Base-by-base conservation (phyloP, 2,888 invertebrate species). In the Pachydiplax longipennis region DNA sequence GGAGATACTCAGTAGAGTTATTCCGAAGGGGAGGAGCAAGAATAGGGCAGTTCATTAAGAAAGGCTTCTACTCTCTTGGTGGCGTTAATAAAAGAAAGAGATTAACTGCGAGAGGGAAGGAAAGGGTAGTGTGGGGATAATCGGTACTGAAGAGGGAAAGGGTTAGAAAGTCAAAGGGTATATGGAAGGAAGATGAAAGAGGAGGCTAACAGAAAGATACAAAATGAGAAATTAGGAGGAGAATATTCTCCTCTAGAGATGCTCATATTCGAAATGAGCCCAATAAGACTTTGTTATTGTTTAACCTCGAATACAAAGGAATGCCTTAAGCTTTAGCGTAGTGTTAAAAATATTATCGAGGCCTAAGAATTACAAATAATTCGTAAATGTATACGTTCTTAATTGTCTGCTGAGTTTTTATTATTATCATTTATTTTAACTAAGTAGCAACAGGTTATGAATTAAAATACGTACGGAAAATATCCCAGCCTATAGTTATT, bases 1-100 rank as follows among this genome's bases (percentile, higher is more conserved):
- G 25, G 81, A 18, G 81, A 37, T 35, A 40, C 22, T 6, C 13
- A 37, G 37, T 15, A 37, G 18, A 81, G n/a, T 13, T 10, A 40
- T 22, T 37, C 13, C 3, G 10, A 40, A 22, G 37, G 81, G 44
- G 0, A 31, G 40, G 35, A 35, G 61, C 44, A 35, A 53, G 31
- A 35, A 83, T 25, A 53, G 25, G 83, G 53, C 6, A 35, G 87
- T 87, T 87, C 87, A 87, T 87, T 87, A 87, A 61, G 87, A 37
- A 48, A 31, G 35, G 61, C 87, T 87, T 61, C 58, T 83, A 83
- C 58, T 35, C 61, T 61, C 87, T 87, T 61, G 58, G 37, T 58
- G 61, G 87, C 87, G 87, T 61, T 61, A 61, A 87, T 87, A 87
- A 87, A 87, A 87, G 61, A 61, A 58, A 37, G 61, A 61, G 65